Conservation (phyloP, 2,888 invertebrate genomes). For the Acanthococcus lagerstroemiae region DNA sequence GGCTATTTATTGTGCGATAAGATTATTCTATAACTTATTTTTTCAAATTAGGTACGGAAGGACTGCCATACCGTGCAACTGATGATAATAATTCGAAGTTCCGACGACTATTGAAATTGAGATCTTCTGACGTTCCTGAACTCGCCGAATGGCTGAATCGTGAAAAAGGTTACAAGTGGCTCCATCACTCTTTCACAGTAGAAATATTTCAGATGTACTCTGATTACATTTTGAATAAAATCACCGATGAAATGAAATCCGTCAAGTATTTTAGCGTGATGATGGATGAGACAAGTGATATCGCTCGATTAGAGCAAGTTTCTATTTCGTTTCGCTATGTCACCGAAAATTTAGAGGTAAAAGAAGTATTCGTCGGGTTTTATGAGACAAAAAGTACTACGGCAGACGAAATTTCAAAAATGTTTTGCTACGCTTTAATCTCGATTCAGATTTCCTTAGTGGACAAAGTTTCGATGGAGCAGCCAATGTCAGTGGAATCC, state of each 20-base stretch:
- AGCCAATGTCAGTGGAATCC: background rate
- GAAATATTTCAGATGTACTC: background rate
- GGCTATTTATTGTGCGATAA: background rate
- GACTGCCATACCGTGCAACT: background rate
- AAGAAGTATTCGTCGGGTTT: background rate
- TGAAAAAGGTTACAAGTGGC: too few relatives aligned
- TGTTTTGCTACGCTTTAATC: background rate
- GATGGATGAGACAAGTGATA: too few relatives aligned
- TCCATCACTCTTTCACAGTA: background rate
- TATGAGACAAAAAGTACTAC: background rate
- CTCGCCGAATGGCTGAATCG: background rate
- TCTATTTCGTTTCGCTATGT: too few relatives aligned
- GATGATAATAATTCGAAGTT: background rate
- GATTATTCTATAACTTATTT: background rate
- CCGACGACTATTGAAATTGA: too few relatives aligned
- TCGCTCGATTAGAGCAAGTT: too few relatives aligned
- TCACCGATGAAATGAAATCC: background rate
- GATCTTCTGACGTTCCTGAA: too few relatives aligned
- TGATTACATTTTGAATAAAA: background rate
- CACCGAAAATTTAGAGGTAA: background rate
- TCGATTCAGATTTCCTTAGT: background rate
- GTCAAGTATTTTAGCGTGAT: background rate
- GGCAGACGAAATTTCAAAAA: background rate
- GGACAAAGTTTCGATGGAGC: conserved; percentile 2
- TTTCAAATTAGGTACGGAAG: background rate